Evolutionary conservation across 2,113 vertebrate species (phyloP).

Genomic region (Monopterus albus): DNA sequence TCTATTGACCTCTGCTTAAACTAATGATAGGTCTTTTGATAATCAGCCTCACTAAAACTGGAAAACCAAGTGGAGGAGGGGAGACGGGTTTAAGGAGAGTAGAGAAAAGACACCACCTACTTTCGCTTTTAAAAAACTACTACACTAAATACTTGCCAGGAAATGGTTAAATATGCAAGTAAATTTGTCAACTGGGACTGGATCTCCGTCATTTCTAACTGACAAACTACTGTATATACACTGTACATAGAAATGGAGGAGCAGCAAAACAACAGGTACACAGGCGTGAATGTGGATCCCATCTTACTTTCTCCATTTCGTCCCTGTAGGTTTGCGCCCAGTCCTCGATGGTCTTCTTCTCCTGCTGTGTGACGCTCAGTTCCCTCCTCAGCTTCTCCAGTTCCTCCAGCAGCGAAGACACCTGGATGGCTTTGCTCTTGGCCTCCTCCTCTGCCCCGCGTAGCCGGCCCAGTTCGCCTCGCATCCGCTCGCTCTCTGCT

Average conservation of each 20-base stretch:
- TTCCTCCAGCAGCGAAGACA: constrained; percentile 90
- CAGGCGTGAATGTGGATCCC: neutral
- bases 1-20: constrained; percentile 1
- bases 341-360: constrained; percentile 95
- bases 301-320: constrained; percentile 90
- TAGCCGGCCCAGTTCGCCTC: constrained; percentile 87
- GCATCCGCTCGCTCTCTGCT: constrained; percentile 88
- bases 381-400: constrained; percentile 90
- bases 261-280: neutral
- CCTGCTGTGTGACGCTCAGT: constrained; percentile 87
- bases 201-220: too few species aligned
- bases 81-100: neutral
- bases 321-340: constrained; percentile 89
- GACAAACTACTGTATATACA: neutral
- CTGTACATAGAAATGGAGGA: neutral
- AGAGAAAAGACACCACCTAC: neutral
- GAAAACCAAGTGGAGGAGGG: neutral
- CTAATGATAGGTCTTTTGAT: neutral
- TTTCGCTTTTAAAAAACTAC: neutral
- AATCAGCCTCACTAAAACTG: neutral
- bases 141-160: neutral
- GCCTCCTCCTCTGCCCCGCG: constrained; percentile 91
- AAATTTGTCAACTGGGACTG: neutral
- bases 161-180: neutral
- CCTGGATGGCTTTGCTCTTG: constrained; percentile 85